Evolutionary conservation across 2,888 invertebrate genomes (phyloP).

Genomic region (Cryptocheilus praepositus): DNA sequence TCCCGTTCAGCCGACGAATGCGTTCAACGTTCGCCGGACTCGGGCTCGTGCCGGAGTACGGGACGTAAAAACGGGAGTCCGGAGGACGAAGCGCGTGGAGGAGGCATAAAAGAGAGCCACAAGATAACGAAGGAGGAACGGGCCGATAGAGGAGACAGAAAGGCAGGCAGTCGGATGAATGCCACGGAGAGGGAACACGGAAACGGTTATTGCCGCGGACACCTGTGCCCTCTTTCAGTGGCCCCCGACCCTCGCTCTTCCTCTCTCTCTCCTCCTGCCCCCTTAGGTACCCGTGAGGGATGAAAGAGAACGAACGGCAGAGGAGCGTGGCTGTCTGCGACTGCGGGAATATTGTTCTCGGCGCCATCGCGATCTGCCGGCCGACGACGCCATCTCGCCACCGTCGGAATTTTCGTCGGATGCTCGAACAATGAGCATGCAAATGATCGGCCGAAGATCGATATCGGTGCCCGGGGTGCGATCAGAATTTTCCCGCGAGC

Average conservation of each 20-base stretch:
- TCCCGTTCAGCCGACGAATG: no score
- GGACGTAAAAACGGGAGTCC: background rate
- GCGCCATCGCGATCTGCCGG: constrained; percentile 15
- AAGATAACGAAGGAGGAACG: background rate
- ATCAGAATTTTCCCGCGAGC: constrained; percentile 72
- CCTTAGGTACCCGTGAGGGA: background rate
- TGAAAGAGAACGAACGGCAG: constrained; percentile 18
- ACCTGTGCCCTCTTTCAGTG: constrained; percentile 31
- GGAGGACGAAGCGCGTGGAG: constrained; percentile 6
- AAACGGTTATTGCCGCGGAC: constrained; percentile 39
- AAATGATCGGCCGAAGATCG: constrained; percentile 75
- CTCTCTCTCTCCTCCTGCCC: constrained; percentile 15
- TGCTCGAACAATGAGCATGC: constrained; percentile 74
- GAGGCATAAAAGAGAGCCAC: background rate
- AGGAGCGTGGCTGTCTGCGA: constrained; percentile 21
- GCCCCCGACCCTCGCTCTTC: constrained; percentile 16
- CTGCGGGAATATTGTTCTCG: constrained; percentile 55
- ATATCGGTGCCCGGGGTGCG: constrained; percentile 67
- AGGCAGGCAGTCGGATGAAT: constrained; percentile 11
- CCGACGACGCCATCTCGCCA: constrained; percentile 38
- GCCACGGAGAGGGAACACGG: constrained; percentile 10
- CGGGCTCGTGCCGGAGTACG: no score
- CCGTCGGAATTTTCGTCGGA: constrained; percentile 68
- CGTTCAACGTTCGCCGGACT: no score
- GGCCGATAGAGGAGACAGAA: background rate